Evolutionary conservation across 1,140 invertebrate genomes (phyloP), one percentile per base, ranked within the genome.

Genomic region (Rhizoglyphus robini): DNA sequence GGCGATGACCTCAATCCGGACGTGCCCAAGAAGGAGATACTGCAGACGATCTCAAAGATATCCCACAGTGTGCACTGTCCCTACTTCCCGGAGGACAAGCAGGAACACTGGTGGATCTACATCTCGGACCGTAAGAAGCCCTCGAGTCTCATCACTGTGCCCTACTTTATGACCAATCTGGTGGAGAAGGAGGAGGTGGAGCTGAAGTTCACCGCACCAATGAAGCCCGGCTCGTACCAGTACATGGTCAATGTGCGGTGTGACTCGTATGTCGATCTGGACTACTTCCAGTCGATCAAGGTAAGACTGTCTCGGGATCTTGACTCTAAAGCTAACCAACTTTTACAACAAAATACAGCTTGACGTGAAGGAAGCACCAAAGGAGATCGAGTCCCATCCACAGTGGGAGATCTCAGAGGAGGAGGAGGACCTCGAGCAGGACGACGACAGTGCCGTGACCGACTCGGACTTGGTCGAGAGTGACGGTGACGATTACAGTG

Each of bases 31-130:
- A 80, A 90, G 63, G 92, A 88, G 70, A 82, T 83, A 38, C 77
- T 97, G 23, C 93, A 97, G 77, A 90, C 91, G 18, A 88, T 91
- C 73, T 92, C 88, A 57, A 93, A 94, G 79, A 79, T 86, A 69
- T 97, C 95, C 8, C 96, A 98, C 75, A 83, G 83, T 65, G 94
- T 98, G 23, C 95, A 98, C 76, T 94, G 91, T 79, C 96, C 96
- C 0, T 87, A 86, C 73, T 99, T 89, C 77, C 91, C 96, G 5
- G 85, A 88, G 80, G 89, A 92, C 70, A 99, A 99, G 76, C 94
- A 96, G 75, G 96, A 99, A 77, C 96, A 90, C 75, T 99, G 96
- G 96, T 99, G 94, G 93, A 86, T 95, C 27, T 99, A 98, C 76
- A 85, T 99, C 65, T 88, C 88, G 75, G 95, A 99, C 78, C 83